Percentiles rank a stretch among this genome's conserved stretches.
Evolutionary conservation across 2,113 vertebrate genomes (phyloP).

Genomic region (Callaeas wilsoni): DNA sequence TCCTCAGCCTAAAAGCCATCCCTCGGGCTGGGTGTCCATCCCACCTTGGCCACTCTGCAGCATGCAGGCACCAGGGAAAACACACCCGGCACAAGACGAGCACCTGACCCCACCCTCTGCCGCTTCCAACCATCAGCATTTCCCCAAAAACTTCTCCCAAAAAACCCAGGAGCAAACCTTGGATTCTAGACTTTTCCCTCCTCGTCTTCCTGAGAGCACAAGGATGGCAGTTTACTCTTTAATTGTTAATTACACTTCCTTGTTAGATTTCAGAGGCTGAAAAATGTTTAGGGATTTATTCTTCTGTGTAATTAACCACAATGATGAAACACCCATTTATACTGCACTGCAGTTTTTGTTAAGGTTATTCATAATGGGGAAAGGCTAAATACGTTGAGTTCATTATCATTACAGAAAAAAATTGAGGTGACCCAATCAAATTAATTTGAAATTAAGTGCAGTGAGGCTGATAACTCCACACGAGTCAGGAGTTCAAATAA

Average conservation of each 20-base stretch:
- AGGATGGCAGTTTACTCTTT: conserved; percentile 2
- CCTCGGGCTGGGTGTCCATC: not conserved
- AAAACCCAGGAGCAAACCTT: not conserved
- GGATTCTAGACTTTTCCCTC: not conserved
- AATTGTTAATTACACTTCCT: conserved; percentile 49
- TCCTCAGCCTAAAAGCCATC: not conserved
- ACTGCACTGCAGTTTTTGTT: conserved; percentile 33
- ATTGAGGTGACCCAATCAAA: conserved; percentile 52
- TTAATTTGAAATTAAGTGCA: conserved; percentile 63
- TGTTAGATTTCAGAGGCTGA: conserved; percentile 23
- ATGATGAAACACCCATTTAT: conserved; percentile 28
- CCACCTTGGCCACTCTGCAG: not conserved
- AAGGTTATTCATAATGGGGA: conserved; percentile 57
- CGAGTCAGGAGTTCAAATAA: conserved; percentile 46
- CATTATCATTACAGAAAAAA: conserved; percentile 40
- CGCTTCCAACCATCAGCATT: not conserved
- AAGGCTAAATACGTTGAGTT: conserved; percentile 64
- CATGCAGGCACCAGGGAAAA: not conserved
- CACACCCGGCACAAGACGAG: not conserved
- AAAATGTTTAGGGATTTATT: conserved; percentile 55
- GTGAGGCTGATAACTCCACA: conserved; percentile 52
- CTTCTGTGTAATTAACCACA: conserved; percentile 56
- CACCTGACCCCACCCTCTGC: not conserved
- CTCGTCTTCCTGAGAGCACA: not conserved
- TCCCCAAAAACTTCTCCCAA: not conserved